Evolutionary conservation across 2,797 vertebrate genomes (phyloP).

Genomic region (Rhynchonycteris naso): DNA sequence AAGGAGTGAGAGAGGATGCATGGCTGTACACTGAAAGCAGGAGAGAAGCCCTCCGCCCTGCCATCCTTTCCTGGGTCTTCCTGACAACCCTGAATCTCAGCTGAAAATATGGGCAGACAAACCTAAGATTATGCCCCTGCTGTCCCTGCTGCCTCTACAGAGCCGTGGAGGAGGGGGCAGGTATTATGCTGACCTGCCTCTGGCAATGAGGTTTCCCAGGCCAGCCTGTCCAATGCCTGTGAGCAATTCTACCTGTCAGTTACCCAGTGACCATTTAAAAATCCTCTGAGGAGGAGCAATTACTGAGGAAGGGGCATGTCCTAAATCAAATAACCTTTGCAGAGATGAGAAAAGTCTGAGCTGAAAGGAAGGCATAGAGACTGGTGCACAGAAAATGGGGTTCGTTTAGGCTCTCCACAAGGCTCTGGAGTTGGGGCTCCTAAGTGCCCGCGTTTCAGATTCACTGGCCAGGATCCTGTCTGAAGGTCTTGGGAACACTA

Average conservation of each 20-base stretch:
- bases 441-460: fast-evolving
- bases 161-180: fast-evolving
- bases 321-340: not conserved
- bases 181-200: not conserved
- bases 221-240: not conserved
- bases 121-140: fast-evolving
- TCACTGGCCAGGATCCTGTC: fast-evolving
- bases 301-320: too few relatives aligned
- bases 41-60: not conserved
- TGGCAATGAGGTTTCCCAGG: not conserved
- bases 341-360: not conserved
- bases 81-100: too few relatives aligned
- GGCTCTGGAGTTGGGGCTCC: fast-evolving
- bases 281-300: too few relatives aligned
- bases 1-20: not conserved
- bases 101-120: not conserved
- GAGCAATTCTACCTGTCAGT: not conserved
- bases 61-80: fast-evolving
- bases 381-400: fast-evolving
- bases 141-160: fast-evolving
- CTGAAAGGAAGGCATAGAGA: not conserved
- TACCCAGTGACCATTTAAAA: not conserved
- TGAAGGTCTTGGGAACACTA: fast-evolving
- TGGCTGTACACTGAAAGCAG: not conserved
- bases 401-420: fast-evolving